phyloP scores from a whole-genome alignment of 1,140 invertebrate species.

The Aphis gossypii region DNA sequence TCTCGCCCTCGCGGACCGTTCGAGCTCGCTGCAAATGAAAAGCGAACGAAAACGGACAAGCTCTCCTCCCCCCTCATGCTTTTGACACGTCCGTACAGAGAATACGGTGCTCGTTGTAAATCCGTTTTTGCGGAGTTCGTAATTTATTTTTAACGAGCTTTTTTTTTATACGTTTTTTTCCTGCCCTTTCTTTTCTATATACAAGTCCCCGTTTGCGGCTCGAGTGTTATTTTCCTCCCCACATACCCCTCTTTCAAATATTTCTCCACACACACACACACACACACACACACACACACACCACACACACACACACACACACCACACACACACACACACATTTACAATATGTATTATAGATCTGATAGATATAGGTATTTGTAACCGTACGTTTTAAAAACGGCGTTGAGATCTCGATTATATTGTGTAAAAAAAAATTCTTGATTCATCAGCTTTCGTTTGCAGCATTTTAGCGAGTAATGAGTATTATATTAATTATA shows the following conservation, averaged over 20 bases:
- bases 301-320: too few species aligned
- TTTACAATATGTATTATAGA: neutral
- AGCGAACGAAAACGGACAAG: neutral
- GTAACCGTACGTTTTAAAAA: neutral
- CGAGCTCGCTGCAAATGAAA: neutral
- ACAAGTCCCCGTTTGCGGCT: neutral
- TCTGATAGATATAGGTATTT: neutral
- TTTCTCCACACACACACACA: neutral
- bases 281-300: too few species aligned
- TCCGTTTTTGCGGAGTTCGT: neutral
- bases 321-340: neutral
- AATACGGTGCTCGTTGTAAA: neutral
- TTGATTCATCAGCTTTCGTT: too few species aligned
- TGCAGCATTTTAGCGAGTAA: neutral
- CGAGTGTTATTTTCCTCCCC: neutral
- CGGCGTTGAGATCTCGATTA: neutral
- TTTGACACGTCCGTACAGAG: neutral
- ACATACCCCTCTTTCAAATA: neutral
- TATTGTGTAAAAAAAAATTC: neutral
- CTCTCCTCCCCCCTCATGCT: neutral
- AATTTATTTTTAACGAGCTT: constrained; percentile 43
- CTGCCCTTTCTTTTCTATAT: neutral
- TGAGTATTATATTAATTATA: neutral
- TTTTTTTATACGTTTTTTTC: neutral
- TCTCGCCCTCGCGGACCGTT: neutral